Evolutionary conservation across 2,888 invertebrate genomes (phyloP).

Genomic region (Rhagophthalmus giganteus): DNA sequence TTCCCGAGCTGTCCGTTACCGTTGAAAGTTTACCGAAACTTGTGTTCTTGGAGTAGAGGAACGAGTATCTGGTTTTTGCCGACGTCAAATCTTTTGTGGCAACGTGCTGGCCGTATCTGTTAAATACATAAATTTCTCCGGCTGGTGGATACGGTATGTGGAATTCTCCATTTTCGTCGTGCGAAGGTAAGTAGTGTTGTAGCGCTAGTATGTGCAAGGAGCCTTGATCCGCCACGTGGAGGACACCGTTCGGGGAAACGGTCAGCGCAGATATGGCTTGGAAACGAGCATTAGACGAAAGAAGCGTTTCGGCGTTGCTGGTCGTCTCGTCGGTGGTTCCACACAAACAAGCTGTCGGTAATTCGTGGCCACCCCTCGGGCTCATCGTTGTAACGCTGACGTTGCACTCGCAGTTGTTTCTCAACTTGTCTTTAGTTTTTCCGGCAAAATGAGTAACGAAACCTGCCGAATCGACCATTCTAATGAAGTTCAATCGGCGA

Average conservation of each 20-base stretch:
- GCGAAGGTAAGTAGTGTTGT: conserved; percentile 84
- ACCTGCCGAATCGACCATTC: conserved; percentile 86
- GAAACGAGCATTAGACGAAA: conserved; percentile 90
- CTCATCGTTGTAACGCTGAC: conserved; percentile 59
- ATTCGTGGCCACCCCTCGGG: conserved; percentile 53
- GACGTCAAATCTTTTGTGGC: conserved; percentile 93
- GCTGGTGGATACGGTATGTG: conserved; percentile 92
- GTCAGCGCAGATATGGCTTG: conserved; percentile 66
- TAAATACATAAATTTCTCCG: conserved; percentile 92
- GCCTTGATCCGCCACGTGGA: conserved; percentile 94
- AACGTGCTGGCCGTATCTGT: conserved; percentile 91
- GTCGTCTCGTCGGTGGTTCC: conserved; percentile 61
- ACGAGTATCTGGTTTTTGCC: conserved; percentile 92
- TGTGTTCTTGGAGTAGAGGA: conserved; percentile 95
- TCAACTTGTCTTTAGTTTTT: conserved; percentile 66
- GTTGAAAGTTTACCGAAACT: conserved; percentile 92
- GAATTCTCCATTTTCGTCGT: conserved; percentile 88
- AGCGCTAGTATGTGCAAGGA: conserved; percentile 82
- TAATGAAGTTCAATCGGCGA: conserved; percentile 77
- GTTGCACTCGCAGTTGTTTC: conserved; percentile 63
- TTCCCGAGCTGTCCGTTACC: conserved; percentile 91
- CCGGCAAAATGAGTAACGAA: conserved; percentile 92
- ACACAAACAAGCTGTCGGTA: conserved; percentile 50
- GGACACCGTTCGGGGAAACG: conserved; percentile 92
- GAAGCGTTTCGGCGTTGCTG: conserved; percentile 79